phyloP scores from a whole-genome alignment of 2,888 invertebrate genomes.

The Ophioninae sp. region DNA sequence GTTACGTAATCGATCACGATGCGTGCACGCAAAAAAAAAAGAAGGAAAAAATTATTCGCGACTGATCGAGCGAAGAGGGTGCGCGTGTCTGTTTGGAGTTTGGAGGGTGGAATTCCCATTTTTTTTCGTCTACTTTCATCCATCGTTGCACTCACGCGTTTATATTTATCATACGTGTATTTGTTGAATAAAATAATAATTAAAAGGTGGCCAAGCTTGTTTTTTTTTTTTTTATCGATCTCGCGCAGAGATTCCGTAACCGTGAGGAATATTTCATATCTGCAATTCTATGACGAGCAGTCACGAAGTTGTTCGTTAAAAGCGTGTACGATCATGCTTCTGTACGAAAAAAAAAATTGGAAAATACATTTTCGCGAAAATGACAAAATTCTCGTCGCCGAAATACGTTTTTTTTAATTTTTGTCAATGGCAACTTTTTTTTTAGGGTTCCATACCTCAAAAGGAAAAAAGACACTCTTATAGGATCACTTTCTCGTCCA shows the following conservation, averaged over 20 bases:
- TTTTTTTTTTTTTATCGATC: neutral
- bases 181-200: neutral
- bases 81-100: conserved; percentile 25
- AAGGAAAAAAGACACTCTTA: too few relatives aligned
- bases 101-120: conserved; percentile 26
- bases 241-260: neutral
- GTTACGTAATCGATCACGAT: conserved; percentile 58
- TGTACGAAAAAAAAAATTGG: neutral
- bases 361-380: too few relatives aligned
- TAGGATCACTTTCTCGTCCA: too few relatives aligned
- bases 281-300: too few relatives aligned
- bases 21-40: conserved; percentile 32
- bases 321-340: too few relatives aligned
- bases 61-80: neutral
- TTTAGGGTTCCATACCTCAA: too few relatives aligned
- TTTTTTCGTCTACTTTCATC: neutral
- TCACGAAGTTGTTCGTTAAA: too few relatives aligned
- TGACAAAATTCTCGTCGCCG: too few relatives aligned
- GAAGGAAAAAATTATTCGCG: conserved; percentile 18
- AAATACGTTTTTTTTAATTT: too few relatives aligned
- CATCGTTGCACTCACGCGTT: neutral
- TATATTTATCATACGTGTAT: neutral
- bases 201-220: neutral
- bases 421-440: too few relatives aligned
- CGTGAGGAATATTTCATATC: neutral